These are phyloP conservation scores for Chaitophorus viminalis DNA, from an alignment of 2,888 invertebrate genomes.

Conservation along the genomic window DNA sequence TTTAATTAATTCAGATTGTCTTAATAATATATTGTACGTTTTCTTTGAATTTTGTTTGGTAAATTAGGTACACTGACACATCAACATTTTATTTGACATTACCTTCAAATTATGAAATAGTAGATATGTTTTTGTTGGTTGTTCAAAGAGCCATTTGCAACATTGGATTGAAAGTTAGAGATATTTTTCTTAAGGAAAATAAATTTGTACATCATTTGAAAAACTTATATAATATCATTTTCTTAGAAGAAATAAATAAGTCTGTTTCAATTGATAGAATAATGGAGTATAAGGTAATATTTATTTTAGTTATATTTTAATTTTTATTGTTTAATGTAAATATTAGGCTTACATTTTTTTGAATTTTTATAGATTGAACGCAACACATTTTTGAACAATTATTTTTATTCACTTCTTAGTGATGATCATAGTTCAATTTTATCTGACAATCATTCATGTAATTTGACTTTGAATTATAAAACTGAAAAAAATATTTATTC, in stretches of 20 bases:
- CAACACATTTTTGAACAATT: conserved; percentile 53
- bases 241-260: conserved; percentile 40
- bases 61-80: conserved; percentile 29
- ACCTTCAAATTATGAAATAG: conserved; percentile 47
- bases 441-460: conserved; percentile 43
- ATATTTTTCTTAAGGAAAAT: conserved; percentile 55
- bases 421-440: conserved; percentile 52
- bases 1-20: no score
- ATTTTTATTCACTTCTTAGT: conserved; percentile 53
- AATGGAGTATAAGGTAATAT: conserved; percentile 51
- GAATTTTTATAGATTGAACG: conserved; percentile 36
- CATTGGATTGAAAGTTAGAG: conserved; percentile 46
- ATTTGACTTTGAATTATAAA: conserved; percentile 51
- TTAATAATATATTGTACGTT: no score
- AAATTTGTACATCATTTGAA: conserved; percentile 55
- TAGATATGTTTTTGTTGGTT: conserved; percentile 39
- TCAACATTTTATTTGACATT: conserved; percentile 37
- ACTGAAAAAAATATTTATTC: conserved; percentile 19
- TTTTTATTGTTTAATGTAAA: neutral
- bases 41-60: conserved; percentile 3
- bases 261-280: conserved; percentile 43
- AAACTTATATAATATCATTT: conserved; percentile 48
- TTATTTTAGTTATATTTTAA: neutral
- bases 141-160: conserved; percentile 28
- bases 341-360: neutral